These are phyloP conservation scores for Chaetorhynchus papuensis DNA, from an alignment of 2,113 vertebrate species.

Conservation along the genomic window DNA sequence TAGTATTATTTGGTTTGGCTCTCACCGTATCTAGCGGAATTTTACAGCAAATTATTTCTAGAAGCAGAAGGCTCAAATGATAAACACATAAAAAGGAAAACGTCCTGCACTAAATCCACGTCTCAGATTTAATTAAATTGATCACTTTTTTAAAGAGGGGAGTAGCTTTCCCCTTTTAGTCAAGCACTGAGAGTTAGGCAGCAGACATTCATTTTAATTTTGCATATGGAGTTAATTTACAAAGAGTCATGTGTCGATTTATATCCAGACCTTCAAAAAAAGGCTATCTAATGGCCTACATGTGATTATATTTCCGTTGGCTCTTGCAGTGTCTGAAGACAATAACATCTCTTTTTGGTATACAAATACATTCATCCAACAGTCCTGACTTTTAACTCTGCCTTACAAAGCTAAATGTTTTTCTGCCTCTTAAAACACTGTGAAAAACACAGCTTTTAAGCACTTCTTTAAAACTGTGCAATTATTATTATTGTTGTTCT, in stretches of 20 bases:
- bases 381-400: neutral
- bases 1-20: neutral
- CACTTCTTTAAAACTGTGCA: neutral
- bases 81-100: conserved; percentile 22
- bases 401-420: neutral
- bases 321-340: conserved; percentile 42
- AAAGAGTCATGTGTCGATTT: conserved; percentile 47
- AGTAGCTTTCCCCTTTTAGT: neutral
- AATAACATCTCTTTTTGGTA: conserved; percentile 44
- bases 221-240: conserved; percentile 57
- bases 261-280: conserved; percentile 53
- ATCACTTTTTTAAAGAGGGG: neutral
- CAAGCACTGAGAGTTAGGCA: neutral
- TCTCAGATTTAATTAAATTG: conserved; percentile 24
- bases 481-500: neutral
- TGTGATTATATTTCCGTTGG: conserved; percentile 57
- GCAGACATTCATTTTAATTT: conserved; percentile 31
- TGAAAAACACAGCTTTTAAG: neutral
- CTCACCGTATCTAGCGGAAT: neutral
- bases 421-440: neutral
- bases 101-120: neutral
- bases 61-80: neutral
- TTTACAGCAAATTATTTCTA: neutral
- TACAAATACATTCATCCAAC: neutral
- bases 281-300: conserved; percentile 63